phyloP scores from a whole-genome alignment of 2,113 vertebrate species.

The Otus sunia region DNA sequence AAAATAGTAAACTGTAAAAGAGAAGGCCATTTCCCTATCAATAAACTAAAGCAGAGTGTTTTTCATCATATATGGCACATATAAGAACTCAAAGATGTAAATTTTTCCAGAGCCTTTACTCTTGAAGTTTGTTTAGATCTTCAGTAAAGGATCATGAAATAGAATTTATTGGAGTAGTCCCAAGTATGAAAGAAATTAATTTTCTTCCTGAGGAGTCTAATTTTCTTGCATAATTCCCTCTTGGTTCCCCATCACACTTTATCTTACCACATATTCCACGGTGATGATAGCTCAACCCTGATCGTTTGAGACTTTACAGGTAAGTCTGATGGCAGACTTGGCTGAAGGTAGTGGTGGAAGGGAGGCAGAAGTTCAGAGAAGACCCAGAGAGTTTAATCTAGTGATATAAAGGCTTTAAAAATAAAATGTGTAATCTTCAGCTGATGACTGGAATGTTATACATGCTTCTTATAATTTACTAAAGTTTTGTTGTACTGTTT shows the following conservation, averaged over 20 bases:
- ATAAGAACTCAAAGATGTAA: neutral
- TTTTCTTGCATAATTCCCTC: neutral
- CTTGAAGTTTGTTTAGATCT: neutral
- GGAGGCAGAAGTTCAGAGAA: neutral
- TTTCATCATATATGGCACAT: neutral
- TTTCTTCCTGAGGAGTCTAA: neutral
- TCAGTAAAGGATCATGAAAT: neutral
- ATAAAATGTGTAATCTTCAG: neutral
- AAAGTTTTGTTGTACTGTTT: neutral
- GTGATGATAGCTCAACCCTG: neutral
- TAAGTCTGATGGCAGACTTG: neutral
- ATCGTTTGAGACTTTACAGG: neutral
- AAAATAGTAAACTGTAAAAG: neutral
- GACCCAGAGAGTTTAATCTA: neutral
- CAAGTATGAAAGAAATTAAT: neutral
- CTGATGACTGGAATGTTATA: neutral
- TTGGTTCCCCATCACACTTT: neutral
- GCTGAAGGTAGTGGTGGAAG: neutral
- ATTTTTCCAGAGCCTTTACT: neutral
- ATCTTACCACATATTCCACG: neutral
- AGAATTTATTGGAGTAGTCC: neutral
- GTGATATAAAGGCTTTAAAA: neutral
- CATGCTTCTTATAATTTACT: neutral
- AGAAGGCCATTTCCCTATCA: neutral
- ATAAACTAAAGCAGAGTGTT: neutral